Base-by-base conservation (phyloP, 2,888 invertebrate genomes). In the Dasypogon diadema region DNA sequence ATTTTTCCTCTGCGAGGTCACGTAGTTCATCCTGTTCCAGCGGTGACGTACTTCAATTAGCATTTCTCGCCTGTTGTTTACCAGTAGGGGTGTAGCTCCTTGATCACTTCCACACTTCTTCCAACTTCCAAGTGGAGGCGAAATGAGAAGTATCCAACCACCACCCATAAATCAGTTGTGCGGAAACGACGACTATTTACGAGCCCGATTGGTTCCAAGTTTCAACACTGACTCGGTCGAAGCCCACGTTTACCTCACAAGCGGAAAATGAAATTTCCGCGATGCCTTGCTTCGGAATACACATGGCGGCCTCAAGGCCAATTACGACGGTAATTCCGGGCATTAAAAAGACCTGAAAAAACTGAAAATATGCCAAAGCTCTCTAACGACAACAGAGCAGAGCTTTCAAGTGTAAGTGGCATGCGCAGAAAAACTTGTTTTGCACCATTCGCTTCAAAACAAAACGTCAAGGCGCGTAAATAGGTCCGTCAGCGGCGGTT, bases 351-450 rank as follows among this genome's bases (percentile, higher is more conserved):
- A 46, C 46, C 2, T 22, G 24, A 65, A 37, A 14, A 60, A 37
- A 46, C 34, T 65, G 48, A 63, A 63, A 42, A 63, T 63, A 42
- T 65, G 65, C 65, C 65, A 65, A 65, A 65, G 65, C 65, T 60
- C 58, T 42, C 26, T 30, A n/a, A 34, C 12, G 8, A 37, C 12
- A 6, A 2, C 48, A 46, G 22, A 21, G n/a, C n/a, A 46, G 24
- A 65, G 65, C 65, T 65, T 24, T 65, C 42, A 22, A 24, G 65
- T 48, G 65, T 46, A 46, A 65, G 48, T 48, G 46, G 65, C 46
- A 65, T 65, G 65, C 65, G 65, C 65, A 65, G 65, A 65, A 65
- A 65, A 65, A 65, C 65, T 42, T 34, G 65, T 65, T 65, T 63
- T 63, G 21, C 46, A 8, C 46, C 22, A 65, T 3, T 48, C 48